A percentile compares a stretch with the other conserved stretches of the same genome.
These are phyloP conservation scores for Drosophila nr. fundita DNA, from an alignment of 2,888 invertebrate genomes.

Conservation along the genomic window DNA sequence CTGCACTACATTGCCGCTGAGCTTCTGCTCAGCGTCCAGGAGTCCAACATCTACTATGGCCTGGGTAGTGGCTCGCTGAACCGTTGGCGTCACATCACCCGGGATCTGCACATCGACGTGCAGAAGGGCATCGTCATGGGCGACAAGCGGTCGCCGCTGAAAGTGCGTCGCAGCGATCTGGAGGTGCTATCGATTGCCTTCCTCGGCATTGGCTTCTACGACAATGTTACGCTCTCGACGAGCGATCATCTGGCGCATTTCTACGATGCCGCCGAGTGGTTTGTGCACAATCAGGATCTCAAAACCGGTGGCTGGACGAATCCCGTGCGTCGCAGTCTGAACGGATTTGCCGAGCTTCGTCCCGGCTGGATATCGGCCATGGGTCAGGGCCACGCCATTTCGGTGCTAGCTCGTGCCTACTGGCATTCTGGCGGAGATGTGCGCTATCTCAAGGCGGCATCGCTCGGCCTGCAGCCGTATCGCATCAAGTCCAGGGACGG, in stretches of 20 bases:
- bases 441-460: slow-evolving; percentile 92
- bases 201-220: slow-evolving; percentile 90
- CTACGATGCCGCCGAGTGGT: slow-evolving; percentile 96
- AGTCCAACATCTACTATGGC: slow-evolving; percentile 94
- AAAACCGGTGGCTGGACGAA: slow-evolving; percentile 97
- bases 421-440: slow-evolving; percentile 91
- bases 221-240: slow-evolving; percentile 91
- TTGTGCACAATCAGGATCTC: slow-evolving; percentile 93
- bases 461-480: slow-evolving; percentile 92
- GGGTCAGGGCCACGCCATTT: slow-evolving; percentile 99
- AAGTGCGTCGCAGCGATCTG: slow-evolving; percentile 83
- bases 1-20: slow-evolving; percentile 93
- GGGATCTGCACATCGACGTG: slow-evolving; percentile 95
- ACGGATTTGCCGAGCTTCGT: slow-evolving; percentile 91
- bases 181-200: slow-evolving; percentile 89
- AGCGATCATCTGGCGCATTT: slow-evolving; percentile 96
- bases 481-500: slow-evolving; percentile 90
- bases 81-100: slow-evolving; percentile 92
- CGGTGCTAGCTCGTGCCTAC: slow-evolving; percentile 96
- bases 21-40: slow-evolving; percentile 90
- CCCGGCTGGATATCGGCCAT: slow-evolving; percentile 99
- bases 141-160: slow-evolving; percentile 77
- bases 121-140: slow-evolving; percentile 92
- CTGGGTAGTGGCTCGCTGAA: slow-evolving; percentile 87
- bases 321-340: slow-evolving; percentile 91